phyloP scores from a whole-genome alignment of 2,797 vertebrate genomes.

The Oceanodroma leucorhoa region DNA sequence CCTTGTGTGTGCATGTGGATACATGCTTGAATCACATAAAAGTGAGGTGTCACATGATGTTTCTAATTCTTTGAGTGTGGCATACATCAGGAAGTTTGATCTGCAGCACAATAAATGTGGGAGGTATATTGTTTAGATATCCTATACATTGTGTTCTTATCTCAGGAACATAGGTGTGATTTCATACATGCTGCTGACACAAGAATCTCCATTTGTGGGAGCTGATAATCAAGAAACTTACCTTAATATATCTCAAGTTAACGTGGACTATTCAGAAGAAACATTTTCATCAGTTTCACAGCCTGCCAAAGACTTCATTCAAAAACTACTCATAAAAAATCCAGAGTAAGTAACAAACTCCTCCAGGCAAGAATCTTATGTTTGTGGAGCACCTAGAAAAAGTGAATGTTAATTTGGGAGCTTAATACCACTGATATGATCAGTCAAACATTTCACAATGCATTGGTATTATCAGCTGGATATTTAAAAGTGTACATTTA shows the following conservation, averaged over 20 bases:
- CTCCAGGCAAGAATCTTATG: not conserved
- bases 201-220: conserved; percentile 92
- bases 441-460: not conserved
- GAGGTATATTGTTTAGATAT: not conserved
- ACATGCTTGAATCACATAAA: not conserved
- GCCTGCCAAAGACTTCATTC: conserved; percentile 91
- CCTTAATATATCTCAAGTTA: conserved; percentile 95
- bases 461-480: not conserved
- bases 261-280: conserved; percentile 92
- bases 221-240: conserved; percentile 95
- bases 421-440: not conserved
- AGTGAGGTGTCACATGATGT: not conserved
- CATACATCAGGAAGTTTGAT: not conserved
- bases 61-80: not conserved
- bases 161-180: conserved; percentile 94
- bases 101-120: not conserved
- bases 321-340: conserved; percentile 89
- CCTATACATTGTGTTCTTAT: not conserved
- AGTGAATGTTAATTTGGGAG: not conserved
- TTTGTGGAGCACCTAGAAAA: not conserved
- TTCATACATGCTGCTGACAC: conserved; percentile 94
- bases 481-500: not conserved
- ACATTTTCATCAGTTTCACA: conserved; percentile 88
- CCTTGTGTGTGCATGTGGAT: not conserved
- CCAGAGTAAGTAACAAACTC: conserved; percentile 86